Conservation (phyloP, 2,888 invertebrate genomes). For the Eugnorisma glareosa region DNA sequence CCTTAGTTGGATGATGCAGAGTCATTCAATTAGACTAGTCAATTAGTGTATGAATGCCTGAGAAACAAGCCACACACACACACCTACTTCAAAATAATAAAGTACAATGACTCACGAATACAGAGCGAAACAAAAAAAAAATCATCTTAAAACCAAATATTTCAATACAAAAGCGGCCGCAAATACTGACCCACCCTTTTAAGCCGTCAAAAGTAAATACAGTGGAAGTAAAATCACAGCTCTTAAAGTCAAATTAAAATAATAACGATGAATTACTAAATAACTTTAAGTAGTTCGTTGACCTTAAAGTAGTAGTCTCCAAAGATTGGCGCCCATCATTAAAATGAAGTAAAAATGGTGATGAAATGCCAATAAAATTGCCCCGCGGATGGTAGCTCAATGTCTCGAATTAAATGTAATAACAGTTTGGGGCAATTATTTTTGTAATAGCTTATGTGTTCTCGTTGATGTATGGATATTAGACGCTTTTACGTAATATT, state of each 20-base stretch:
- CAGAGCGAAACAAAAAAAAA: not conserved
- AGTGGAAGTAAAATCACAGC: constrained; percentile 27
- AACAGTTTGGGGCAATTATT: constrained; percentile 49
- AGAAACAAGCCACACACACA: constrained; percentile 19
- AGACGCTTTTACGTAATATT: constrained; percentile 23
- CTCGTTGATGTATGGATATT: constrained; percentile 27
- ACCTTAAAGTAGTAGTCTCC: constrained; percentile 63
- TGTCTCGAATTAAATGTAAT: constrained; percentile 66
- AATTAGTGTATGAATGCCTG: constrained; percentile 30
- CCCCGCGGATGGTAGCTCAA: constrained; percentile 62
- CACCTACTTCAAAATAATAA: constrained; percentile 29
- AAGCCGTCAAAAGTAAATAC: constrained; percentile 45
- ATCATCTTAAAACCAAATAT: not conserved
- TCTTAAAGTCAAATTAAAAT: constrained; percentile 63
- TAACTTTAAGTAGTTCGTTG: constrained; percentile 59
- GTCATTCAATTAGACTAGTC: constrained; percentile 45
- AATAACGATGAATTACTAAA: constrained; percentile 51
- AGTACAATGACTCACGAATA: constrained; percentile 38
- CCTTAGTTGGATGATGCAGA: constrained; percentile 14
- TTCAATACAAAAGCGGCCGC: not conserved
- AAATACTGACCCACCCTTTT: constrained; percentile 15
- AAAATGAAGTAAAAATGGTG: constrained; percentile 62
- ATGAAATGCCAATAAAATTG: constrained; percentile 76
- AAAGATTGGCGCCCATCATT: constrained; percentile 71
- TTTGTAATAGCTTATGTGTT: constrained; percentile 26